Evolutionary conservation across 2,113 vertebrate genomes (phyloP).

Genomic region (Natator depressus): DNA sequence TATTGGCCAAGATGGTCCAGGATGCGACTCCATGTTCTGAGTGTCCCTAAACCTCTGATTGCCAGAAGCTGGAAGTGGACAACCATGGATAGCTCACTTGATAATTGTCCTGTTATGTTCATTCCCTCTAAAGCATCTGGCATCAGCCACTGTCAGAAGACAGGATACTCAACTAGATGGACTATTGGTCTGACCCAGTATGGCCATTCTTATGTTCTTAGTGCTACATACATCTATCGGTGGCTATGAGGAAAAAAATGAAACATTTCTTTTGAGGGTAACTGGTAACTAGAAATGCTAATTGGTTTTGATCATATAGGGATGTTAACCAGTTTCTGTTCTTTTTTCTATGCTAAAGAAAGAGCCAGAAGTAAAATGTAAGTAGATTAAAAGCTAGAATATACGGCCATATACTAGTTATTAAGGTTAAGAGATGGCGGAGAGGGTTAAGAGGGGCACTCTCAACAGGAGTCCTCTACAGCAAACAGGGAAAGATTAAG

Average conservation of each 20-base stretch:
- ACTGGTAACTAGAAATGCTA: not conserved
- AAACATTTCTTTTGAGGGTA: not conserved
- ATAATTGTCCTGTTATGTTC: not conserved
- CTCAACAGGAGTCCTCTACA: not conserved
- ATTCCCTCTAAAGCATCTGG: not conserved
- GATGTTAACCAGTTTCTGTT: too few species aligned
- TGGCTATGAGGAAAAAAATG: not conserved
- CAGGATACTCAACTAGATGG: not conserved
- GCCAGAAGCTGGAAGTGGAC: not conserved
- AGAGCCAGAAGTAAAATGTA: not conserved
- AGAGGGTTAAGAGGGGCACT: not conserved
- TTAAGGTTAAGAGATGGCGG: not conserved
- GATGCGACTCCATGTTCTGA: too few species aligned
- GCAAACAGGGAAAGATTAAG: too few species aligned
- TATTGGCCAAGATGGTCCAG: too few species aligned
- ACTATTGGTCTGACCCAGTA: not conserved
- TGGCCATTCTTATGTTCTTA: too few species aligned
- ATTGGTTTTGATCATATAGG: accelerated
- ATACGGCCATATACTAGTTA: not conserved
- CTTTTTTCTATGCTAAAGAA: not conserved
- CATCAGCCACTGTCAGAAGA: not conserved
- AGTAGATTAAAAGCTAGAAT: not conserved
- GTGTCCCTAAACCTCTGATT: not conserved
- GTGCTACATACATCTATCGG: not conserved
- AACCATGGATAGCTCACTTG: not conserved